These are phyloP conservation scores for Lophotriccus pileatus DNA, from an alignment of 2,797 vertebrate genomes.

Conservation along the genomic window DNA sequence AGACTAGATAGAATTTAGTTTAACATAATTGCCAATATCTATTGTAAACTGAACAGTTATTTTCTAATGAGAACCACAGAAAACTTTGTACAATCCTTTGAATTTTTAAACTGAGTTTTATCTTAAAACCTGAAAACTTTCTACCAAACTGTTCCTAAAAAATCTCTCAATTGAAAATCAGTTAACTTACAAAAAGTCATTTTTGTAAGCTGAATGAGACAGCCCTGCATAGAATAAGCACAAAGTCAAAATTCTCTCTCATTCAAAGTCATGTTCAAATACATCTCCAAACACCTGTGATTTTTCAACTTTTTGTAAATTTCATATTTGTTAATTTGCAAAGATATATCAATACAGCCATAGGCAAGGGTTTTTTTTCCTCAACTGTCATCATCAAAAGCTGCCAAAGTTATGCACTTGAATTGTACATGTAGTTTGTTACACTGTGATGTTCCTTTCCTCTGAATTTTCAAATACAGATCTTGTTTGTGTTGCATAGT, in stretches of 20 bases:
- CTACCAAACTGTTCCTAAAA: background rate
- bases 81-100: background rate
- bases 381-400: background rate
- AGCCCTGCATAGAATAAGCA: background rate
- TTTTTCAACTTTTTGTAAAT: background rate
- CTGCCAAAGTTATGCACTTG: slow-evolving; percentile 2
- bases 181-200: background rate
- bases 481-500: background rate
- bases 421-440: background rate
- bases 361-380: slow-evolving; percentile 17
- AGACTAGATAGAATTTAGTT: background rate
- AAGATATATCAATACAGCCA: background rate
- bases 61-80: background rate
- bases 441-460: slow-evolving; percentile 1
- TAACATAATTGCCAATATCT: background rate
- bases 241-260: background rate
- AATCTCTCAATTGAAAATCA: background rate
- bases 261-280: background rate
- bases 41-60: background rate
- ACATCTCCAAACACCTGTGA: background rate
- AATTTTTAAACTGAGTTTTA: background rate
- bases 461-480: slow-evolving; percentile 3
- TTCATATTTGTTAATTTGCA: slow-evolving; percentile 28
- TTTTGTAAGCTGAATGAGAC: background rate
- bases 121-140: background rate